Percentiles rank a stretch among this genome's conserved stretches.
Evolutionary conservation across 2,888 invertebrate genomes (phyloP).

Genomic region (Brachypterus glaber): DNA sequence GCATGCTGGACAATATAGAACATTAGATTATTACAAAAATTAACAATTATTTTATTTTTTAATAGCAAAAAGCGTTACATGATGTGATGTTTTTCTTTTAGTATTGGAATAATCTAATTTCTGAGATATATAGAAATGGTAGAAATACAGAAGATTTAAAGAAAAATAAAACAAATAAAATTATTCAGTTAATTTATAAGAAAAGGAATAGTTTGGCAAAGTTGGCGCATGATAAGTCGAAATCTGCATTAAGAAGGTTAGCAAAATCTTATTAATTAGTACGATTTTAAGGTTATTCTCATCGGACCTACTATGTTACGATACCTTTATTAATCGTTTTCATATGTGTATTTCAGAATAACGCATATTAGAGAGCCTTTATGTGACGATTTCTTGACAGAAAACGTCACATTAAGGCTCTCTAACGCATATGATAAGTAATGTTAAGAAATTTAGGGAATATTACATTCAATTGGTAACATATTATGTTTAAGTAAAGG

Average conservation of each 20-base stretch:
- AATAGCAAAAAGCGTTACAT: too few species aligned
- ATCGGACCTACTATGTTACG: too few species aligned
- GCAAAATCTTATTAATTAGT: slow-evolving; percentile 3
- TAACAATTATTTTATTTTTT: too few species aligned
- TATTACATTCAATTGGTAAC: too few species aligned
- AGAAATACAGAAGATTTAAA: slow-evolving; percentile 37
- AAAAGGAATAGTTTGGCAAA: slow-evolving; percentile 58
- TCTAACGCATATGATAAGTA: too few species aligned
- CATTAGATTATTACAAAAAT: too few species aligned
- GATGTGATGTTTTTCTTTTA: slow-evolving; percentile 18
- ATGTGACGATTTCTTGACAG: too few species aligned
- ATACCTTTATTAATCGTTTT: not conserved
- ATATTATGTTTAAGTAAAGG: too few species aligned
- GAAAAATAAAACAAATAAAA: slow-evolving; percentile 45
- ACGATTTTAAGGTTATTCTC: not conserved
- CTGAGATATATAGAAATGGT: slow-evolving; percentile 26
- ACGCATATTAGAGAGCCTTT: too few species aligned
- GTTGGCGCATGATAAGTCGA: slow-evolving; percentile 50
- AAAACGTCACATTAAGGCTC: too few species aligned
- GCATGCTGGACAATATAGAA: too few species aligned
- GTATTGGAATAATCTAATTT: slow-evolving; percentile 22
- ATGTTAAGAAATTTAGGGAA: too few species aligned
- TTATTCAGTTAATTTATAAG: slow-evolving; percentile 64
- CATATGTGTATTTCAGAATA: slow-evolving; percentile 1
- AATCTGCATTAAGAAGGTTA: slow-evolving; percentile 32